Conservation (phyloP, 1,140 invertebrate genomes). For the Macrobrachium nipponense region DNA sequence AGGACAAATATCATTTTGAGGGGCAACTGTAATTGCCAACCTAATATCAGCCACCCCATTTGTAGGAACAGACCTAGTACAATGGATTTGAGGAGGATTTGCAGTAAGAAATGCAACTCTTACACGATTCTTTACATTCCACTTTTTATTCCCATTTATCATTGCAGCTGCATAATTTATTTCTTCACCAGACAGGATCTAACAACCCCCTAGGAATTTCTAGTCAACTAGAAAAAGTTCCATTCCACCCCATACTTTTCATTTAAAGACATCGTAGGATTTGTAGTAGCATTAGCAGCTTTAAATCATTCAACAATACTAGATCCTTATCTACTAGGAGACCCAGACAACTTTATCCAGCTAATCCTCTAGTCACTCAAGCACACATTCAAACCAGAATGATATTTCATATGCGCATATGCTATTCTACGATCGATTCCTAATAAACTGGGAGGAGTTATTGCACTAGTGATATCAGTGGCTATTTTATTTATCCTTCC, state of each 20-base stretch:
- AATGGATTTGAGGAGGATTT: neutral
- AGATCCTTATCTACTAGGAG: conserved; percentile 73
- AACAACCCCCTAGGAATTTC: conserved; percentile 1
- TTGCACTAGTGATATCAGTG: conserved; percentile 68
- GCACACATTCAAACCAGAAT: conserved; percentile 73
- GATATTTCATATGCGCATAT: conserved; percentile 74
- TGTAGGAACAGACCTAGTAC: too few species aligned
- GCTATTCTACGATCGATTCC: conserved; percentile 80
- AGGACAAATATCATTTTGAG: too few species aligned
- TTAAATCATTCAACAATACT: conserved; percentile 63
- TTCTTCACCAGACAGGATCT: neutral
- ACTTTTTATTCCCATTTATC: conserved; percentile 1
- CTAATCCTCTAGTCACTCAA: conserved; percentile 77
- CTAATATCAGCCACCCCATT: too few species aligned
- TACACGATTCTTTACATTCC: conserved; percentile 6
- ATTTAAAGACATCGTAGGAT: conserved; percentile 33
- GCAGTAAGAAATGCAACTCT: conserved; percentile 7
- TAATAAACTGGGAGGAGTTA: conserved; percentile 80
- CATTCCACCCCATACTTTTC: conserved; percentile 28
- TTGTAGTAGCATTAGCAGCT: neutral
- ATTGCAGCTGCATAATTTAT: conserved; percentile 24
- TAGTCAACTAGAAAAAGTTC: conserved; percentile 16
- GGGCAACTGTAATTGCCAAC: too few species aligned
- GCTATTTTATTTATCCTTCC: neutral
- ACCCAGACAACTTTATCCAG: conserved; percentile 68